phyloP scores from a whole-genome alignment of 2,113 vertebrate species.

The Nicator chloris region DNA sequence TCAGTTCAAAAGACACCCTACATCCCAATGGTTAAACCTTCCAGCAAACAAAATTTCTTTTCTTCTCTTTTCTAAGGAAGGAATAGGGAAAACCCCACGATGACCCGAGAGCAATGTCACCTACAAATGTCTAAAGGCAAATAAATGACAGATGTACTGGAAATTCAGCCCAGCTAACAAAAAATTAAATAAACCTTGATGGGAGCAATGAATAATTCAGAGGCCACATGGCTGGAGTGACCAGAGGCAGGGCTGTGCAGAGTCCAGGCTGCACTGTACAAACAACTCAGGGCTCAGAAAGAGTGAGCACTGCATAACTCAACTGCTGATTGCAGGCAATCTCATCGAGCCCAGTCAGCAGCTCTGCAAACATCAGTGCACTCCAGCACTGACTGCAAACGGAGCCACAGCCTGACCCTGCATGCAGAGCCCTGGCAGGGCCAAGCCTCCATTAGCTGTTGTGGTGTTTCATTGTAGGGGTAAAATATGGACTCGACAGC shows the following conservation, averaged over 20 bases:
- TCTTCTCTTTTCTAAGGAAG: not conserved
- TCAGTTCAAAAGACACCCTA: not conserved
- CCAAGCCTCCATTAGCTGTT: not conserved
- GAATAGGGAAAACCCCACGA: not conserved
- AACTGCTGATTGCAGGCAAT: not conserved
- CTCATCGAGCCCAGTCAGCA: constrained; percentile 12
- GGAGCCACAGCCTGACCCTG: not conserved
- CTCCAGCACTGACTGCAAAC: not conserved
- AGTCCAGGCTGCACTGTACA: not conserved
- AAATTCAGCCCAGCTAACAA: not conserved
- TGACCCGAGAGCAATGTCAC: not conserved
- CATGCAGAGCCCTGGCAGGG: not conserved
- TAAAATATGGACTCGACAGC: not conserved
- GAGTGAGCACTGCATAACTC: not conserved
- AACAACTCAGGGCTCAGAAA: not conserved
- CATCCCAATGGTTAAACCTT: not conserved
- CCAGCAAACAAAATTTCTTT: not conserved
- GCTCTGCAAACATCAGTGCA: not conserved
- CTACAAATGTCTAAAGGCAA: not conserved
- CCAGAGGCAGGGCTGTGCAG: not conserved
- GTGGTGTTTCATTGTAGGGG: not conserved
- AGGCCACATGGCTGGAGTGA: not conserved
- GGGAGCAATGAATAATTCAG: constrained; percentile 18
- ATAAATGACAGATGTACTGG: not conserved
- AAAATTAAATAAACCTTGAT: not conserved